Base-by-base conservation (phyloP, 2,888 invertebrate genomes). In the Notodonta dromedarius region DNA sequence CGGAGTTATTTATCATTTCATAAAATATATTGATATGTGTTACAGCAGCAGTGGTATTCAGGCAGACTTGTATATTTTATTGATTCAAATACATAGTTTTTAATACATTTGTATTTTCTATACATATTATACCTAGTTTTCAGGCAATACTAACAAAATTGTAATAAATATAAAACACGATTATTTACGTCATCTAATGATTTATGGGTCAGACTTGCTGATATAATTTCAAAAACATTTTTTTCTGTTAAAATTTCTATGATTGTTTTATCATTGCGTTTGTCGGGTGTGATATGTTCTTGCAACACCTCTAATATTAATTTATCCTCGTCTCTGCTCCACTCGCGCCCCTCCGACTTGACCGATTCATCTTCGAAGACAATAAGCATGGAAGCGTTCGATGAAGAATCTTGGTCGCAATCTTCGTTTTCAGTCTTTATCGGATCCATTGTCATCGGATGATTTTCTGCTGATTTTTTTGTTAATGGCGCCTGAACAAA, bases 291-390 rank as follows among this genome's bases (percentile, higher is more conserved):
- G 0, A 95, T 94, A 60, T 96, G 95, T 58, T 95, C 90, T 78
- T 96, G 96, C 63, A 97, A 94, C 59, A 96, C 94, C 85, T 96
- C 95, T 14, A 98, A 85, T 73, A 98, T 95, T 4, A 96, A 90
- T 89, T 96, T 96, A 82, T 98, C 98, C 80, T 98, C 97, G 14
- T 97, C 96, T 66, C 97, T 93, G 0, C 95, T 96, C 97, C 97
- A 98, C 12, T 90, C 87, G 0, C 70, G 53, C 0, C 68, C 35
- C 65, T 91, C 90, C 0, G 72, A 52, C 70, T 85, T 80, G 8
- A 79, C 48, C 0, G 51, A 44, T 3, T 71, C 60, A 3, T 87
- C 85, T 0, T 85, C 85, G 11, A 63, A 63, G 14, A 81, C 76
- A 0, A 85, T 69, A 16, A 77, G 66, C 77, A 82, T 80, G 0